Base-by-base conservation (phyloP, 2,797 vertebrate species). In the Gymnopithys bicolor region DNA sequence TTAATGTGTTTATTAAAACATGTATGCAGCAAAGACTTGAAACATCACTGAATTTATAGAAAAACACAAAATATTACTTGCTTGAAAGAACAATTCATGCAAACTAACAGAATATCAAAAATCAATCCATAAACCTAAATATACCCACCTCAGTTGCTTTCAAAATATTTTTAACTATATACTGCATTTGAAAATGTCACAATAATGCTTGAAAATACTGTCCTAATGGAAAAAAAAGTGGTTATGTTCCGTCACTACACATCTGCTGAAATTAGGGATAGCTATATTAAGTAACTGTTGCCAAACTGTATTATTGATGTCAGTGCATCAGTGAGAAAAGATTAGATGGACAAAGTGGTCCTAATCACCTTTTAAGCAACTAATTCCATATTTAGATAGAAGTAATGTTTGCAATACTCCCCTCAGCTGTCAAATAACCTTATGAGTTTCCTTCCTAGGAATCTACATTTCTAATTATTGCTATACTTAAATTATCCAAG, bases 141-240 rank as follows among this genome's bases (percentile, higher is more conserved):
- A 18, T 3, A 2, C 0, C 0, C 3, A 66, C 8, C 8, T 4
- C 1, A 13, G 4, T 30, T 73, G 1, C 35, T 95, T 82, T 62
- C 13, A 78, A 68, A 46, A 32, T 68, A 52, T n/a, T 76, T 37
- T 37, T 1, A 39, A 66, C 27, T 19, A 53, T 13, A 39, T 37
- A 23, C 3, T 69, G 9, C 2, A 35, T 70, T 90, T 85, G 17
- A 79, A 79, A 45, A 59, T 77, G 12, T 49, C 19, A 73, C 9
- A 79, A 25, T 59, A 69, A 59, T 18, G 5, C 2, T 43, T 84
- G 23, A 45, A 21, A 69, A 33, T 84, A 62, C 55, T 48, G 9
- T 51, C 46, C 8, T 25, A 52, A 23, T 7, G 52, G 11, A 55
- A 82, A 55, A 55, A 41, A 78, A 74, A 0, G 7, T 4, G 1